Evolutionary conservation across 23 tunicate species (phyloP), one percentile per base, ranked within the genome.

Genomic region (Styela plicata): DNA sequence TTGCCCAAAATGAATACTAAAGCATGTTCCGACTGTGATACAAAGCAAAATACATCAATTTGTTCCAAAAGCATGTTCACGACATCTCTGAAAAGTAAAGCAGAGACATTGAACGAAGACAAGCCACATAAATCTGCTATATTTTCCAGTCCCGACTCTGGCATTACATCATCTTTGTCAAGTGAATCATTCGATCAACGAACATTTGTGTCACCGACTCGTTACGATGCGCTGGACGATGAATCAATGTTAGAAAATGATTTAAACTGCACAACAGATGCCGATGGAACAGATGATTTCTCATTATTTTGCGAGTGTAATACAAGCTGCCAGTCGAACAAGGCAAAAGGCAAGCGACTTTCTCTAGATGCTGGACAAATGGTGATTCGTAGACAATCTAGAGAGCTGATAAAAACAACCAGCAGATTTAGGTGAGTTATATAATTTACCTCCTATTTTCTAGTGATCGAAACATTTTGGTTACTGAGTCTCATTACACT

Each of bases 341-440:
- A 44, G 57, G 10, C 13, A 44, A 67, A 1, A 29, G 23, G 22
- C 31, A 67, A 67, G 24, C 71, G 71, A 18, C 30, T 27, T 25
- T 67, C 71, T 0, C 31, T 1, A 18, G 31, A 67, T 67, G 30
- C 31, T 24, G 71, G 31, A 25, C 71, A 67, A 67, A 62, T 22
- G 22, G 22, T 23, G 65, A 67, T 25, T 67, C 71, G 31, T 16
- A 29, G 30, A 67, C 31, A 67, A 67, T 67, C 71, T 17, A 67
- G 31, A 67, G 30, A 25, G 16, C 24, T 25, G 2, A 67, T 25
- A 16, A 67, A 67, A 67, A 29, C 31, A 27, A 67, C 30, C 19
- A 29, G 71, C 16, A 67, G 31, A 67, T 67, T 67, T 22, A 67
- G 71, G 71, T 67, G 22, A 67, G 71, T 67, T 67, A n/a, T n/a